These are phyloP conservation scores for Teinopalpus imperialis DNA, from an alignment of 2,888 invertebrate genomes.

Conservation along the genomic window DNA sequence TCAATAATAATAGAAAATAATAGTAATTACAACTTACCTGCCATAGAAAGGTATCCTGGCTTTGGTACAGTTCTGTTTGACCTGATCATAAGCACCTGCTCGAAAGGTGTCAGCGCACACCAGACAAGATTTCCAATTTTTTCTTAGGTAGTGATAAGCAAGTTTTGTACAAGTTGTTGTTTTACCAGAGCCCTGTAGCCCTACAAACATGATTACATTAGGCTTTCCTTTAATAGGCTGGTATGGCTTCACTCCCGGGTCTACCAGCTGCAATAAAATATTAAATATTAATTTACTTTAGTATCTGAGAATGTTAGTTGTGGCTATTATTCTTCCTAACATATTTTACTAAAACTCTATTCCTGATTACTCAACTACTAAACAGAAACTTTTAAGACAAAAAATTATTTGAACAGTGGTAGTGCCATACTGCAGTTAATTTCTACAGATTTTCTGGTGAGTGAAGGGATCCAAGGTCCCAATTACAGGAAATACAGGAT, in stretches of 20 bases:
- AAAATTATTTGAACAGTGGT: too few relatives aligned
- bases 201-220: slow-evolving; percentile 99
- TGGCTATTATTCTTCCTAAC: too few relatives aligned
- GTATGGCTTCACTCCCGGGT: slow-evolving; percentile 98
- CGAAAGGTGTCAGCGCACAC: slow-evolving; percentile 99
- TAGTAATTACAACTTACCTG: slow-evolving; percentile 82
- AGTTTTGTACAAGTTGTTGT: slow-evolving; percentile 99
- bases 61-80: slow-evolving; percentile 99
- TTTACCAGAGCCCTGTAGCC: slow-evolving; percentile 99
- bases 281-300: slow-evolving; percentile 3
- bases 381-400: too few relatives aligned
- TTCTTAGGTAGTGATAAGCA: slow-evolving; percentile 98
- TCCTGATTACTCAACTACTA: too few relatives aligned
- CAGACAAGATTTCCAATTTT: slow-evolving; percentile 99
- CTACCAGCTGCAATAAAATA: slow-evolving; percentile 87
- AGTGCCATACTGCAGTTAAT: too few relatives aligned
- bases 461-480: too few relatives aligned
- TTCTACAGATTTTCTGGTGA: too few relatives aligned
- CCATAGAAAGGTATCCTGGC: slow-evolving; percentile 99
- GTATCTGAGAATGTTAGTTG: too few relatives aligned
- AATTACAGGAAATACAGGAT: too few relatives aligned
- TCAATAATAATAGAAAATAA: too few relatives aligned
- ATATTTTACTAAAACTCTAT: too few relatives aligned
- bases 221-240: slow-evolving; percentile 96
- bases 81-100: slow-evolving; percentile 99